Conservation (phyloP, 2,113 vertebrate species). For the Phyllopteryx taeniolatus region DNA sequence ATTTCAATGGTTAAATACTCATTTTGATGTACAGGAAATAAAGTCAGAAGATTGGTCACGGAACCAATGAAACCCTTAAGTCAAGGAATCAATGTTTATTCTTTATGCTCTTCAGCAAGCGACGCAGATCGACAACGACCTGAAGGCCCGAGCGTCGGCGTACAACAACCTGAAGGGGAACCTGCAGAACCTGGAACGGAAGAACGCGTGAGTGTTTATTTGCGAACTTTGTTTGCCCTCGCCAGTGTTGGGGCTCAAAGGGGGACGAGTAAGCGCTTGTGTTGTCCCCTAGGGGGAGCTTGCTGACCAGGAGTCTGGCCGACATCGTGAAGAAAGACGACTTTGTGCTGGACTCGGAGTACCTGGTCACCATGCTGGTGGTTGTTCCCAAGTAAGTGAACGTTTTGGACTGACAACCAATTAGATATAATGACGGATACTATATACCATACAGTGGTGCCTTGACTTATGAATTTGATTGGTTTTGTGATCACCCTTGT, state of each 20-base stretch:
- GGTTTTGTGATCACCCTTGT: too few relatives aligned
- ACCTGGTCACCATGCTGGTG: conserved; percentile 93
- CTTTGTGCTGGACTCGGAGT: conserved; percentile 97
- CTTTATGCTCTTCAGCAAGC: conserved; percentile 81
- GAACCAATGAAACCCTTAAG: too few relatives aligned
- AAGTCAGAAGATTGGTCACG: too few relatives aligned
- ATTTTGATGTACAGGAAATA: too few relatives aligned
- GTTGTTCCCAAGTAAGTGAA: conserved; percentile 95
- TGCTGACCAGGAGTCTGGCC: conserved; percentile 94
- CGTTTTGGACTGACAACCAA: not conserved
- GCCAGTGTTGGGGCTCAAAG: too few relatives aligned
- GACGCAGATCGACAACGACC: conserved; percentile 95
- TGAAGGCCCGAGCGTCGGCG: conserved; percentile 93
- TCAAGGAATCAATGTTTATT: not conserved
- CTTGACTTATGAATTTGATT: too few relatives aligned
- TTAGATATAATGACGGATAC: too few relatives aligned
- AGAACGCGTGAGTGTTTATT: conserved; percentile 88
- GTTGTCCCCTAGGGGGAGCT: conserved; percentile 80
- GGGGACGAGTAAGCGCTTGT: not conserved
- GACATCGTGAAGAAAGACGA: conserved; percentile 98
- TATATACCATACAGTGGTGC: too few relatives aligned
- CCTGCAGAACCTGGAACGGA: conserved; percentile 96
- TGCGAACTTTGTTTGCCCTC: not conserved
- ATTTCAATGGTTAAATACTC: too few relatives aligned
- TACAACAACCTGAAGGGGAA: conserved; percentile 99